Conservation (phyloP, 2,797 vertebrate species). For the Eutrigla gurnardus region DNA sequence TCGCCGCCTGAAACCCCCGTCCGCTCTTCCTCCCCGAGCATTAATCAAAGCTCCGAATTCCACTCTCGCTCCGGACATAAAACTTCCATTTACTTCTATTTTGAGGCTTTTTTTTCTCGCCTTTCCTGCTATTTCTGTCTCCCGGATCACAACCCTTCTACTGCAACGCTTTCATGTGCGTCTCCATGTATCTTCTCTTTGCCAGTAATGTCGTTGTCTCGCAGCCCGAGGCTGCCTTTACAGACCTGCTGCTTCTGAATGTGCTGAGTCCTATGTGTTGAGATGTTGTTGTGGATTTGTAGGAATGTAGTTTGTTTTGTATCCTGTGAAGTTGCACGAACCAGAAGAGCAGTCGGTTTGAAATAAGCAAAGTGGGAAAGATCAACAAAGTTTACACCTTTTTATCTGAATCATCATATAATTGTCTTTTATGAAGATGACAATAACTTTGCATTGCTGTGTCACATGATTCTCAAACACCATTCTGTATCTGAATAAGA, state of each 20-base stretch:
- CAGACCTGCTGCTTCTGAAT: constrained; percentile 38
- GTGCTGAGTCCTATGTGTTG: constrained; percentile 44
- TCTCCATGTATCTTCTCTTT: constrained; percentile 25
- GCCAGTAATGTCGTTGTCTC: background rate
- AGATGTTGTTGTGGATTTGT: constrained; percentile 29
- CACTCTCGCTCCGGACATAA: constrained; percentile 9
- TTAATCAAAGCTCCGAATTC: constrained; percentile 44
- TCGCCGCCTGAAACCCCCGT: background rate
- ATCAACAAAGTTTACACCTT: background rate
- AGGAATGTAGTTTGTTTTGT: constrained; percentile 25
- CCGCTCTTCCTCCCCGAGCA: constrained; percentile 8
- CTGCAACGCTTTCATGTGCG: constrained; percentile 23
- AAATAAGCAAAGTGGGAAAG: background rate
- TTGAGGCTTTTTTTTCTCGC: constrained; percentile 23
- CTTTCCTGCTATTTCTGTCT: constrained; percentile 41
- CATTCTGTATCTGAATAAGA: too few relatives aligned
- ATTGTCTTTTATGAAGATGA: background rate
- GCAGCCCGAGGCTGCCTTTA: constrained; percentile 29
- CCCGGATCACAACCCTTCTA: constrained; percentile 9
- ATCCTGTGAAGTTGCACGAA: constrained; percentile 7
- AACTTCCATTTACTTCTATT: constrained; percentile 43
- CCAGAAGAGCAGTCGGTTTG: constrained; percentile 1
- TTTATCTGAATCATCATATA: background rate
- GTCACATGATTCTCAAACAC: too few relatives aligned
- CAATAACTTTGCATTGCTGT: too few relatives aligned